Conservation (phyloP, 2,888 invertebrate genomes). For the Tridacna gigas region DNA sequence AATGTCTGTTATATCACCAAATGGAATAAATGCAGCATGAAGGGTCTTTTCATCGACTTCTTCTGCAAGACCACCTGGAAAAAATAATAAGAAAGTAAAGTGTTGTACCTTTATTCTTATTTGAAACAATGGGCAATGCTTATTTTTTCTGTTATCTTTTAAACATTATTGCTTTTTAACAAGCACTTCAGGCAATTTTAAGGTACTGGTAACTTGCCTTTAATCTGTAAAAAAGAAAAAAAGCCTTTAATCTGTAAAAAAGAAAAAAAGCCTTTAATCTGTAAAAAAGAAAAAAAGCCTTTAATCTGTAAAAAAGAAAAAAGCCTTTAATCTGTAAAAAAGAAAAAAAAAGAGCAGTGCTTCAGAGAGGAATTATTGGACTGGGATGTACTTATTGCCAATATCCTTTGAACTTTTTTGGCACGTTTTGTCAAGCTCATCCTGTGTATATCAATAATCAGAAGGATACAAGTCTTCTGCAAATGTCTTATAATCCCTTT, state of each 20-base stretch:
- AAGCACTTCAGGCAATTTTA: too few relatives aligned
- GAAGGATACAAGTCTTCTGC: too few relatives aligned
- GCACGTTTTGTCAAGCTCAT: too few relatives aligned
- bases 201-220: not conserved
- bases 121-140: not conserved
- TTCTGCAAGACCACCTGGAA: slow-evolving; percentile 87
- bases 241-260: not conserved
- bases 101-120: not conserved
- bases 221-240: not conserved
- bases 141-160: not conserved
- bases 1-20: slow-evolving; percentile 99
- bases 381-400: too few relatives aligned
- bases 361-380: too few relatives aligned
- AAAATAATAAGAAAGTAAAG: not conserved
- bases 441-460: too few relatives aligned
- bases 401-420: too few relatives aligned
- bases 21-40: slow-evolving; percentile 98
- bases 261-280: not conserved
- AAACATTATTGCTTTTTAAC: not conserved
- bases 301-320: not conserved
- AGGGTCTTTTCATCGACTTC: slow-evolving; percentile 98
- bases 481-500: too few relatives aligned
- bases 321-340: not conserved
- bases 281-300: not conserved
- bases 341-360: too few relatives aligned